Evolutionary conservation across 1,140 invertebrate species (phyloP), one percentile per base, ranked within the genome.

Genomic region (Panulirus ornatus): DNA sequence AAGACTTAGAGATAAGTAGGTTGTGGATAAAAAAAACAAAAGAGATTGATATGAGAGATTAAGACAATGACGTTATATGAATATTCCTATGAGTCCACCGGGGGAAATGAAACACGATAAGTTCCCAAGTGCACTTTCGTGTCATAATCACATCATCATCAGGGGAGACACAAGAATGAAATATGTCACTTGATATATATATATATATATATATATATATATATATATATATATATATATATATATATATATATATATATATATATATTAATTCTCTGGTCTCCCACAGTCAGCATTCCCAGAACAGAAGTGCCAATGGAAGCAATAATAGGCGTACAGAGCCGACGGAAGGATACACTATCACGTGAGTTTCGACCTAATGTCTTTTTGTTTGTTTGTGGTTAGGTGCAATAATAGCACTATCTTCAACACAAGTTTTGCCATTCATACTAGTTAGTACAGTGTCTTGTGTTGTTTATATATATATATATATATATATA

Each of bases 281-380:
- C 3, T 58, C 54, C 6, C 19, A 97, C 97, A 93, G 97, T 99
- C 93, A 99, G 98, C 94, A 99, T 99, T 94, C 99, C 99, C 91
- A 96, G 99, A 92, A 99, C 99, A 90, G 98, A 99, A 95, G 97
- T 99, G 93, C 98, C 98, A 84, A 98, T 99, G 96, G 99, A 99
- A 94, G 98, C 97, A 86, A 98, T 98, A 93, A 98, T 98, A 93
- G 97, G 97, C 87, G 97, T 98, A 86, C 96, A 97, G 95, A 96
- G 96, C 87, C 95, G 97, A 93, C 96, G 96, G 76, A 97, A 96
- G 94, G 96, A 96, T 93, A 95, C 95, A 83, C 95, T 97, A 93
- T 96, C 97, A 93, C 96, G 97, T 95, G 96, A 97, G 95, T 97
- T n/a, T 83, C 14, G 11, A 30, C 44, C 27, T 79, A 11, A 34